phyloP scores from a whole-genome alignment of 2,888 invertebrate genomes.

The Choreutis nemorana region DNA sequence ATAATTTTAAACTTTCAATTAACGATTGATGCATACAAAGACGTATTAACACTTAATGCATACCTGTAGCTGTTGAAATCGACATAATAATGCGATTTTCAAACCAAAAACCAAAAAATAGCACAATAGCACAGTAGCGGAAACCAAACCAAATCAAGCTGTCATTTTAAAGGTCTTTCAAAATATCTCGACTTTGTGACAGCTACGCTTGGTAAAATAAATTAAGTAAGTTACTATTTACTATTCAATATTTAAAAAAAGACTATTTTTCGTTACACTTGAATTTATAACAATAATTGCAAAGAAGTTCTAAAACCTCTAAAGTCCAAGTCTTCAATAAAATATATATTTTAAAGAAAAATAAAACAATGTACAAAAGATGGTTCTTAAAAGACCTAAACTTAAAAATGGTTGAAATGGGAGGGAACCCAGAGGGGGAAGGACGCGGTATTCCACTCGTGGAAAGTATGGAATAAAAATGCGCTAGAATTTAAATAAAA shows the following conservation, averaged over 20 bases:
- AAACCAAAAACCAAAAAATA: constrained; percentile 56
- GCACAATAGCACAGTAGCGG: constrained; percentile 65
- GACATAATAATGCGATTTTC: constrained; percentile 52
- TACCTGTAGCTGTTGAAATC: constrained; percentile 62
- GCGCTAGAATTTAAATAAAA: constrained; percentile 31
- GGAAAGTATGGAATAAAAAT: constrained; percentile 24
- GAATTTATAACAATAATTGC: too few species aligned
- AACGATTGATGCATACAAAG: constrained; percentile 19
- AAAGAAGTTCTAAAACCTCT: too few species aligned
- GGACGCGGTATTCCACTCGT: constrained; percentile 42
- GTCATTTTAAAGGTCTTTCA: constrained; percentile 54
- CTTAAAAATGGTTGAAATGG: constrained; percentile 43
- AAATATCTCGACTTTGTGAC: too few species aligned
- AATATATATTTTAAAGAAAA: too few species aligned
- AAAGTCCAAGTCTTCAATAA: too few species aligned
- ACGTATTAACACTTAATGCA: constrained; percentile 22
- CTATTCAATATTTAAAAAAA: too few species aligned
- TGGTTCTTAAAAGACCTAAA: constrained; percentile 29
- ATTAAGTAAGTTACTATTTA: too few species aligned
- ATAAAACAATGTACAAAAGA: too few species aligned
- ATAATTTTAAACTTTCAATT: constrained; percentile 17
- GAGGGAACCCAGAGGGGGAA: constrained; percentile 44
- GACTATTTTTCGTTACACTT: too few species aligned
- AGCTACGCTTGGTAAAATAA: too few species aligned
- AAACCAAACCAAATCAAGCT: constrained; percentile 67